phyloP scores from a whole-genome alignment of 2,888 invertebrate species.

The Cheiracanthium punctorium region DNA sequence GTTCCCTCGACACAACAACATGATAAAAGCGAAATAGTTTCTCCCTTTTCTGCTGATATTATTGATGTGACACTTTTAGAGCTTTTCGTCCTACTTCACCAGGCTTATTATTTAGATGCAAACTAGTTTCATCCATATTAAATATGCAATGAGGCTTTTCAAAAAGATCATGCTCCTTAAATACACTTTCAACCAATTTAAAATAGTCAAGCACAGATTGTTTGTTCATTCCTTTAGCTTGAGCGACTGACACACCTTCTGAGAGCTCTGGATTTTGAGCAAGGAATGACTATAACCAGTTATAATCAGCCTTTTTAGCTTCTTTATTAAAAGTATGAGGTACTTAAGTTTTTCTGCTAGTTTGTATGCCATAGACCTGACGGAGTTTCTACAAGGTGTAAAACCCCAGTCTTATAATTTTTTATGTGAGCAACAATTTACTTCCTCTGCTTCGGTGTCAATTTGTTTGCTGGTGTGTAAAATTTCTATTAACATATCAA shows the following conservation, averaged over 20 bases:
- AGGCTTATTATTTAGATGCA: neutral
- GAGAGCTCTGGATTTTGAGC: conserved; percentile 14
- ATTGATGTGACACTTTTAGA: too few species aligned
- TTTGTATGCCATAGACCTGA: too few species aligned
- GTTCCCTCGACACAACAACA: neutral
- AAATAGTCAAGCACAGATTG: too few species aligned
- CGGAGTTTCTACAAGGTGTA: neutral
- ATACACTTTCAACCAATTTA: neutral
- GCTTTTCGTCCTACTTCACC: neutral
- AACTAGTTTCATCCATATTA: too few species aligned
- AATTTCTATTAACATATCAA: too few species aligned
- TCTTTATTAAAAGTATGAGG: conserved; percentile 50
- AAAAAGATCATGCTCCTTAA: too few species aligned
- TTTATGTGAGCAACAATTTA: too few species aligned
- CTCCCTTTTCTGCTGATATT: neutral
- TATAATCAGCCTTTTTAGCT: conserved; percentile 46
- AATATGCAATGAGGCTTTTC: too few species aligned
- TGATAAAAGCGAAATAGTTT: neutral
- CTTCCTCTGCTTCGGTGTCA: too few species aligned
- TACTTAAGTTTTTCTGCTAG: conserved; percentile 24
- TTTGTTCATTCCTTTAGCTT: too few species aligned
- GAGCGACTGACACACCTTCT: neutral
- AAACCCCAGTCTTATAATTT: too few species aligned
- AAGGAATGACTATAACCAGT: conserved; percentile 43
- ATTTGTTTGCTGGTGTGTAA: too few species aligned